Evolutionary conservation across 2,888 invertebrate genomes (phyloP).

Genomic region (Heliconius sara): DNA sequence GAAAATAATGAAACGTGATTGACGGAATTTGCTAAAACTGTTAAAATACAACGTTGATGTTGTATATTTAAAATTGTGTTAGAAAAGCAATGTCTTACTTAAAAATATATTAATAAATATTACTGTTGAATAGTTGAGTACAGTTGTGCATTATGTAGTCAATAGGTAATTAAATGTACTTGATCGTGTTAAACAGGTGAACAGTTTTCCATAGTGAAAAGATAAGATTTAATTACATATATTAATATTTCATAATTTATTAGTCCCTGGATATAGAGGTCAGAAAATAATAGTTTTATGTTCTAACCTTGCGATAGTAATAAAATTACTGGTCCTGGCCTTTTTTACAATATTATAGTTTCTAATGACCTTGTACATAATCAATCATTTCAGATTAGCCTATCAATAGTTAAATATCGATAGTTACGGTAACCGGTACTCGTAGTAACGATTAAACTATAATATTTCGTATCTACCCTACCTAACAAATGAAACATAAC

Average conservation of each 20-base stretch:
- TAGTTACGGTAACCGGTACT: background rate
- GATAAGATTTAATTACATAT: background rate
- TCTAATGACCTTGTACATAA: background rate
- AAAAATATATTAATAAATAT: too few relatives aligned
- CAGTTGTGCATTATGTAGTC: background rate
- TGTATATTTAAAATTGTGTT: background rate
- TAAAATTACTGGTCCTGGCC: background rate
- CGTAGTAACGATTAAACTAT: background rate
- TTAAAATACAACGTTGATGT: background rate
- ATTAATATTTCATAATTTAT: background rate
- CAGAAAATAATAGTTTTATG: background rate
- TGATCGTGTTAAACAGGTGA: too few relatives aligned
- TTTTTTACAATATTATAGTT: background rate
- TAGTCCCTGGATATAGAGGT: background rate
- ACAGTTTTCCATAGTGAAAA: background rate
- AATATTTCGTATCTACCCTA: background rate
- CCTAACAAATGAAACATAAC: background rate
- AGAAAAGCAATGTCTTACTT: background rate
- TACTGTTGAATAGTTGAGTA: background rate
- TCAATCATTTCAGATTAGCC: constrained; percentile 2
- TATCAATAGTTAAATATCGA: background rate
- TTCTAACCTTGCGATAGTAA: background rate
- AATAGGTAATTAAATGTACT: background rate
- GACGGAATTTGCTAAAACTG: constrained; percentile 55
- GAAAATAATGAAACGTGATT: constrained; percentile 77